phyloP scores from a whole-genome alignment of 2,797 vertebrate genomes.

The Enteromius thamalakanensis region DNA sequence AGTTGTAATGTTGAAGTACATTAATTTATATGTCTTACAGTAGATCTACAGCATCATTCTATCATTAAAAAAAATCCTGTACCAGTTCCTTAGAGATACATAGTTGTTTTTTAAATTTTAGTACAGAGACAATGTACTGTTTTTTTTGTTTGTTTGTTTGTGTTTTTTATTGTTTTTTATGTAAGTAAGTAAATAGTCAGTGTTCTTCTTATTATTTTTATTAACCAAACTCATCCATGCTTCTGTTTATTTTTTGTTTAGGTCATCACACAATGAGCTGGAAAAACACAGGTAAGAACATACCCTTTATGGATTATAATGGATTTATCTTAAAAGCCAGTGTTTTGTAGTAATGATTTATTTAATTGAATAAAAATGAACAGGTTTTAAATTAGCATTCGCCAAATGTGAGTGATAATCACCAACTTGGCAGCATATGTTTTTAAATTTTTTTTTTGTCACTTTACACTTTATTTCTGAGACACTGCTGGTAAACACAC shows the following conservation, averaged over 20 bases:
- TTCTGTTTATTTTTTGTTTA: slow-evolving; percentile 64
- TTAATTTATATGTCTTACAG: neutral
- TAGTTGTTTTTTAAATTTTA: neutral
- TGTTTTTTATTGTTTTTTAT: neutral
- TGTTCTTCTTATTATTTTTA: neutral
- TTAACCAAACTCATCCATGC: slow-evolving; percentile 22
- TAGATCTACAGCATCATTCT: neutral
- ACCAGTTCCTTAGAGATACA: neutral
- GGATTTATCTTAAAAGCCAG: neutral
- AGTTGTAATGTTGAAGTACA: too few species aligned
- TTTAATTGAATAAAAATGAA: neutral
- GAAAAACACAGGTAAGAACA: slow-evolving; percentile 97
- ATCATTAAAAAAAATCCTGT: neutral
- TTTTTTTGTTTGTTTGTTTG: too few species aligned
- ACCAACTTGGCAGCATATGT: neutral
- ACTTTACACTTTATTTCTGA: slow-evolving; percentile 6
- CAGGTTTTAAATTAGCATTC: neutral
- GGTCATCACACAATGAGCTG: slow-evolving; percentile 95
- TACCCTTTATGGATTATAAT: neutral
- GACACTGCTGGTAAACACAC: neutral
- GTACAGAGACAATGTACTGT: neutral
- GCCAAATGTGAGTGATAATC: neutral
- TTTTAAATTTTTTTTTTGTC: neutral
- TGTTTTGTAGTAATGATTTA: neutral
- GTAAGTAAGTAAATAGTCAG: neutral